Evolutionary conservation across 2,113 vertebrate genomes (phyloP), one percentile per base, ranked within the genome.

Genomic region (Perognathus longimembris): DNA sequence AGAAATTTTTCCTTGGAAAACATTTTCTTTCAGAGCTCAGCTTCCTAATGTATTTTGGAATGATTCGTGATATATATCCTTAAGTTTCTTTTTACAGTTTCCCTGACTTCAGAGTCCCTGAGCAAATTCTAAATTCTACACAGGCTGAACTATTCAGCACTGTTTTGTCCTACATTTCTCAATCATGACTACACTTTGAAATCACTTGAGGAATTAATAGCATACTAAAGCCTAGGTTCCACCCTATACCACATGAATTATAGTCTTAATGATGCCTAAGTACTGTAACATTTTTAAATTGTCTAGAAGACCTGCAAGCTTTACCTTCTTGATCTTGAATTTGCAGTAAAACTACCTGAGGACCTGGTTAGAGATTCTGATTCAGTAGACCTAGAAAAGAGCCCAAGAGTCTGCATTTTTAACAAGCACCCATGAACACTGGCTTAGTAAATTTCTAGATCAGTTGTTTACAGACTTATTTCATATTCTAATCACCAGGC

Each of bases 1-100:
- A 34, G 69, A 93, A 79, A 71, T 50, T 74, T 94, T 40, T 88
- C 77, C 61, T 0, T 84, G 45, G 38, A 64, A 94, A 94, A 59
- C 7, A 10, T n/a, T 74, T 67, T 20, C 59, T 88, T 28, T 79
- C 32, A 59, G 74, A 94, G 8, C 9, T 10, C 67, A 42, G 71
- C 36, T 83, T 54, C 42, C 71, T 71, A 88, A 54, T 10, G 57
- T 3, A 40, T 50, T 57, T 34, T 32, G 45, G 7, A 18, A 69
- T 85, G 38, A 34, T 14, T 32, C 24, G 82, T 5, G 7, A 78
- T 22, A 70, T 40, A 1, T 40, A 75, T 26, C 40, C 54, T 78
- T 92, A 40, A 81, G 24, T 34, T 80, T 85, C 22, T 4, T 59
- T 75, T 92, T 76, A 75, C 40, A 26, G 45, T n/a, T 11, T 36